phyloP scores from a whole-genome alignment of 2,113 vertebrate genomes.

The Phrynosoma platyrhinos region DNA sequence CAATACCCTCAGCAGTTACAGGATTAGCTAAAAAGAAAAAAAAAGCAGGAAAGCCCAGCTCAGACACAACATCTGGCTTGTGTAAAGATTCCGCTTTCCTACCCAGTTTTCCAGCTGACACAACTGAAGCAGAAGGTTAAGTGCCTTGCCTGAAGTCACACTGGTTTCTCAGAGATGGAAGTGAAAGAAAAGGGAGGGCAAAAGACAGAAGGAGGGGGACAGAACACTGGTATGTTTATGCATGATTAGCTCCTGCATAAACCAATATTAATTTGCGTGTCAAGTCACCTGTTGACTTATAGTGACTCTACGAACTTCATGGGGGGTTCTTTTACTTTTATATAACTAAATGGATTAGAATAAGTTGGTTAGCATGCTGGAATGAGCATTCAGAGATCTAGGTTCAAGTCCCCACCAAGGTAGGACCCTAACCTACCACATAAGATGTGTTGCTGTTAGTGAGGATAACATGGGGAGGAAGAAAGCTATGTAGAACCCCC shows the following conservation, averaged over 20 bases:
- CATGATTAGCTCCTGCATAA: not conserved
- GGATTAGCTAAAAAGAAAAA: not conserved
- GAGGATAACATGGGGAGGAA: no score
- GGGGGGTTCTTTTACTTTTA: no score
- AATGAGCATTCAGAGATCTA: no score
- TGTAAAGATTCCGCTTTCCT: conserved; percentile 31
- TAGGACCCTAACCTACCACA: no score
- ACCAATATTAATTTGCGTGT: not conserved
- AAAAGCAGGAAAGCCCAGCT: conserved; percentile 43
- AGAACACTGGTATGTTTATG: not conserved
- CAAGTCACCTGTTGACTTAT: no score
- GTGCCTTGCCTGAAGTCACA: conserved; percentile 42
- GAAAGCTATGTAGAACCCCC: no score
- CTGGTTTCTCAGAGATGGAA: not conserved
- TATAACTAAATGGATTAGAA: no score
- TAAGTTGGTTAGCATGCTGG: no score
- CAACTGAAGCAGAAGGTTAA: conserved; percentile 55
- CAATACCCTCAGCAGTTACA: not conserved
- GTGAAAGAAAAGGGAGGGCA: not conserved
- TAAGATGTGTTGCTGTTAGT: no score
- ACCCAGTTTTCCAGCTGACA: conserved; percentile 44
- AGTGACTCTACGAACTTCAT: no score
- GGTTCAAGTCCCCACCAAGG: no score
- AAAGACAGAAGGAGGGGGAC: not conserved
- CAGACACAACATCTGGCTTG: conserved; percentile 52